Conservation (phyloP, 2,797 vertebrate genomes). For the Lateolabrax maculatus region DNA sequence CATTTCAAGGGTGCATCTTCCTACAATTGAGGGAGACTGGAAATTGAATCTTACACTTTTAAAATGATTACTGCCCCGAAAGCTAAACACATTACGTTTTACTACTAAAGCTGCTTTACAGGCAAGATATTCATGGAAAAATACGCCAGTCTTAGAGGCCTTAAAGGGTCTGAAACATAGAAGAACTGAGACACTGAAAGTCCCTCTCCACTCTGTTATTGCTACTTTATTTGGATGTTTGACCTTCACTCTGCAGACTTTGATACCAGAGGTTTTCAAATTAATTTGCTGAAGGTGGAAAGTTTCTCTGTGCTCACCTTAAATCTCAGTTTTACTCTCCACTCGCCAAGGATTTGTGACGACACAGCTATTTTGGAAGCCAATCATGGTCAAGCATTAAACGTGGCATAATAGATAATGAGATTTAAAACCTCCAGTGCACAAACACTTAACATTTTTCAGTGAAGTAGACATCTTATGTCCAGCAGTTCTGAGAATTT, state of each 20-base stretch:
- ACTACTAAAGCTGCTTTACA: conserved; percentile 58
- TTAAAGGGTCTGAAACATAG: conserved; percentile 18
- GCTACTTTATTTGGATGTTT: neutral
- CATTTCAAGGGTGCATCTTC: conserved; percentile 45
- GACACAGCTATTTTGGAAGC: neutral
- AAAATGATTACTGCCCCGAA: conserved; percentile 64
- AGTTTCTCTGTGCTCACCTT: neutral
- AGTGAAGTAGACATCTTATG: neutral
- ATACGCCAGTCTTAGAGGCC: neutral
- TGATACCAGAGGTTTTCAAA: neutral
- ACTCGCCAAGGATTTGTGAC: neutral
- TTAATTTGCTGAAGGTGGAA: neutral
- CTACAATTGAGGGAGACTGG: conserved; percentile 21
- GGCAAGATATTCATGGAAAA: conserved; percentile 47
- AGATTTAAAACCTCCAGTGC: neutral
- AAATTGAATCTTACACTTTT: conserved; percentile 71
- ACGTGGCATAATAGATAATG: no score
- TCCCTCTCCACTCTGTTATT: neutral
- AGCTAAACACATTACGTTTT: conserved; percentile 50
- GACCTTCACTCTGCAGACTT: conserved; percentile 1
- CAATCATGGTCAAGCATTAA: neutral
- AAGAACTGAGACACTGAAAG: neutral
- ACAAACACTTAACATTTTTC: neutral
- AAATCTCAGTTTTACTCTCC: neutral
- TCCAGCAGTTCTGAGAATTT: no score